phyloP scores from a whole-genome alignment of 1,140 invertebrate species.

The Stenopsyche tienmushanensis region DNA sequence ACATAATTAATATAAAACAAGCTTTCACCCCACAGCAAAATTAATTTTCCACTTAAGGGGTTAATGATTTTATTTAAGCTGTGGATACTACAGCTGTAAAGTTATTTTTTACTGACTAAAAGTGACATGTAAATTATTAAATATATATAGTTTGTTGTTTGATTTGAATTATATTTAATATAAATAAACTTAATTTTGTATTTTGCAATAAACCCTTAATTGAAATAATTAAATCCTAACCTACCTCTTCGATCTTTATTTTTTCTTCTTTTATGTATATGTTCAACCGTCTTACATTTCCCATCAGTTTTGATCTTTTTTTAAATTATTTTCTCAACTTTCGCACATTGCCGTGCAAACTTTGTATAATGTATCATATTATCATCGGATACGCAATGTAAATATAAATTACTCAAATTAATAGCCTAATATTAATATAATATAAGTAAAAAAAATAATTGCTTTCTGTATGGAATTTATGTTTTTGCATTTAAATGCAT shows the following conservation, averaged over 20 bases:
- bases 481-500: background rate
- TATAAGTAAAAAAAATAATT: background rate
- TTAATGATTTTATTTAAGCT: no score
- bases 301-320: background rate
- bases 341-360: slow-evolving; percentile 11
- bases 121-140: slow-evolving; percentile 11
- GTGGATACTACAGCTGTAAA: slow-evolving; percentile 20
- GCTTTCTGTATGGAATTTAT: background rate
- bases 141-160: background rate
- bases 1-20: no score
- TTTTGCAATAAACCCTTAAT: background rate
- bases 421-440: background rate
- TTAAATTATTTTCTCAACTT: background rate
- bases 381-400: background rate
- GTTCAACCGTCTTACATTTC: background rate
- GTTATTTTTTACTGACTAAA: slow-evolving; percentile 11
- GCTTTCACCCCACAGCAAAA: no score
- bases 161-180: background rate
- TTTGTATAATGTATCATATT: slow-evolving; percentile 2
- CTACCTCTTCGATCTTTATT: background rate
- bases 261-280: slow-evolving; percentile 5
- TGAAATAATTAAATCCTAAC: background rate
- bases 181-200: background rate
- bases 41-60: no score
- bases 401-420: background rate